Conservation (phyloP, 2,797 vertebrate species). For the Xenopus petersii region DNA sequence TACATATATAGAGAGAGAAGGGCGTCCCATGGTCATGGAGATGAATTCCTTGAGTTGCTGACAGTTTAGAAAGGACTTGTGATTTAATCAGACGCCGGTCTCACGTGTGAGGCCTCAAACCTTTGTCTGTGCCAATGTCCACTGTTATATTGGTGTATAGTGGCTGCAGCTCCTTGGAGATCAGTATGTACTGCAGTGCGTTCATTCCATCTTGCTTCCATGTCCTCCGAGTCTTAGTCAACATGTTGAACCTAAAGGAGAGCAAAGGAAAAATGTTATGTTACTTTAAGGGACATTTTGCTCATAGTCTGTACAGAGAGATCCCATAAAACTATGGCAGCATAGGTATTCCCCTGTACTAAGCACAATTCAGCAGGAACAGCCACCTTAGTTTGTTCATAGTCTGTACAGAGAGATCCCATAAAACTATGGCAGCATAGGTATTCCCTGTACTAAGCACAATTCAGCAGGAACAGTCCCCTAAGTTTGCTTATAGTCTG, state of each 20-base stretch:
- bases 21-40: background rate
- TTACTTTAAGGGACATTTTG: too few species aligned
- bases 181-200: constrained; percentile 64
- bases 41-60: constrained; percentile 10
- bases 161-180: constrained; percentile 65
- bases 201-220: constrained; percentile 75
- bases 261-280: background rate
- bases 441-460: too few species aligned
- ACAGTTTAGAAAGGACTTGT: background rate
- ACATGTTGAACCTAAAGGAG: constrained; percentile 71
- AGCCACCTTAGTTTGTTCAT: too few species aligned
- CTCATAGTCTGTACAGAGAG: too few species aligned
- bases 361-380: too few species aligned
- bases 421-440: too few species aligned
- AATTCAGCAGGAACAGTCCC: too few species aligned
- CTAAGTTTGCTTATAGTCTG: too few species aligned
- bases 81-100: background rate
- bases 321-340: too few species aligned
- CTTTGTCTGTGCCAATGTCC: constrained; percentile 68
- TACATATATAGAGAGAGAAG: too few species aligned
- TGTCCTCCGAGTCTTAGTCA: constrained; percentile 69
- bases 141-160: constrained; percentile 80
- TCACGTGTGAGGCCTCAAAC: constrained; percentile 49
- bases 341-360: too few species aligned
- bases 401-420: too few species aligned